Evolutionary conservation across 37 sponge, comb jelly and placozoan species (phyloP).

Genomic region (Oopsacas minuta): DNA sequence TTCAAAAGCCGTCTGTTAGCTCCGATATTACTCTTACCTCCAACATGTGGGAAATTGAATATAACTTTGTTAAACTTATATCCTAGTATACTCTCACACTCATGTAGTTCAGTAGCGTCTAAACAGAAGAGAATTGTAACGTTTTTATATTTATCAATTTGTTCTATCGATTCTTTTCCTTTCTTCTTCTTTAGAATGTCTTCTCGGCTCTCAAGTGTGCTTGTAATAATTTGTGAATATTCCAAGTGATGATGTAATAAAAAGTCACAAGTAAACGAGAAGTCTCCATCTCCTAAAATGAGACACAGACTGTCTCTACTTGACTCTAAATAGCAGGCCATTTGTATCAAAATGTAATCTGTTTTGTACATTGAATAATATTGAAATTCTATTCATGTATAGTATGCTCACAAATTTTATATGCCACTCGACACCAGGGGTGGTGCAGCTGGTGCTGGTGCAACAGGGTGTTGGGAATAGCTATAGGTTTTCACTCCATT

Average conservation of each 20-base stretch:
- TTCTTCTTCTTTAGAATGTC: background rate
- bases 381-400: too few species aligned
- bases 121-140: conserved; percentile 28
- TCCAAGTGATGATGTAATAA: background rate
- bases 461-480: too few species aligned
- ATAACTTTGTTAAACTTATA: conserved; percentile 27
- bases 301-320: conserved; percentile 7
- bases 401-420: too few species aligned
- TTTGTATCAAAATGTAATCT: background rate
- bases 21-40: conserved; percentile 63
- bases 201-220: conserved; percentile 11
- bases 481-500: too few species aligned
- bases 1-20: conserved; percentile 34
- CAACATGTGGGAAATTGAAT: conserved; percentile 77
- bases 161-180: background rate
- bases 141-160: background rate
- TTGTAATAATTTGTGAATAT: background rate
- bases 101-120: conserved; percentile 46
- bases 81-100: background rate
- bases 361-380: too few species aligned
- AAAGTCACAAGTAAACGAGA: conserved; percentile 43
- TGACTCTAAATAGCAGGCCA: background rate
- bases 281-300: conserved; percentile 71
- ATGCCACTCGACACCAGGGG: too few species aligned
- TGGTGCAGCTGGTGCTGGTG: too few species aligned